These are phyloP conservation scores for Choristoneura fumiferana DNA, from an alignment of 1,140 invertebrate species.

Conservation along the genomic window DNA sequence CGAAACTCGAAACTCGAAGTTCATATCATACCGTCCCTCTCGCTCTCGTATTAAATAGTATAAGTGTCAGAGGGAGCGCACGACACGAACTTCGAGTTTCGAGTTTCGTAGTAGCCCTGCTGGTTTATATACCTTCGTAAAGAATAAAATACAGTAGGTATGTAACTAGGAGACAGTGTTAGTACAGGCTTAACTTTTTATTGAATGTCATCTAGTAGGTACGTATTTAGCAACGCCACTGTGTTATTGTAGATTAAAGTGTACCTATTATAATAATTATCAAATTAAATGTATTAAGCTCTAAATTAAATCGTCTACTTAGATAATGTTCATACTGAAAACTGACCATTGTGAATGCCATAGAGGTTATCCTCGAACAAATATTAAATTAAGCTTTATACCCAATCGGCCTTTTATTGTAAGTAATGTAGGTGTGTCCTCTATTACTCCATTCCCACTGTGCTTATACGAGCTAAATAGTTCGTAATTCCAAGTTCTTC, in stretches of 20 bases:
- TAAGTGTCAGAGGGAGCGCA: too few species aligned
- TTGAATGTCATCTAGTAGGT: background rate
- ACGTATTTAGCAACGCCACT: slow-evolving; percentile 27
- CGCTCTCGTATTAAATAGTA: too few species aligned
- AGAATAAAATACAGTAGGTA: too few species aligned
- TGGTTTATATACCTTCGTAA: too few species aligned
- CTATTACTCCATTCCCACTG: too few species aligned
- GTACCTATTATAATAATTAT: slow-evolving; percentile 3
- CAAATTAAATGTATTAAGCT: background rate
- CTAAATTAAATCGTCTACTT: background rate
- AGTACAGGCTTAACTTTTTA: background rate
- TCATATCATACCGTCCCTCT: too few species aligned
- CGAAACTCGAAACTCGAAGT: too few species aligned
- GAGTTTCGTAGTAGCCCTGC: too few species aligned
- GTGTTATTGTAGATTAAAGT: slow-evolving; percentile 52
- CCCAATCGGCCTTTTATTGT: slow-evolving; percentile 10
- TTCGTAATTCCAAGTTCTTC: too few species aligned
- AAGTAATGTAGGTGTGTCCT: too few species aligned
- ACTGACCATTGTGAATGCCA: slow-evolving; percentile 60
- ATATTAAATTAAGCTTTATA: slow-evolving; percentile 36
- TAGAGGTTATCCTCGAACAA: slow-evolving; percentile 63
- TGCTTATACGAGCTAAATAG: too few species aligned
- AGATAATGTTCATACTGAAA: slow-evolving; percentile 32
- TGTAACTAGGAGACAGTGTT: background rate
- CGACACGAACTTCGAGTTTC: too few species aligned